phyloP scores from a whole-genome alignment of 1,140 invertebrate genomes.

The Campoletis sonorensis region DNA sequence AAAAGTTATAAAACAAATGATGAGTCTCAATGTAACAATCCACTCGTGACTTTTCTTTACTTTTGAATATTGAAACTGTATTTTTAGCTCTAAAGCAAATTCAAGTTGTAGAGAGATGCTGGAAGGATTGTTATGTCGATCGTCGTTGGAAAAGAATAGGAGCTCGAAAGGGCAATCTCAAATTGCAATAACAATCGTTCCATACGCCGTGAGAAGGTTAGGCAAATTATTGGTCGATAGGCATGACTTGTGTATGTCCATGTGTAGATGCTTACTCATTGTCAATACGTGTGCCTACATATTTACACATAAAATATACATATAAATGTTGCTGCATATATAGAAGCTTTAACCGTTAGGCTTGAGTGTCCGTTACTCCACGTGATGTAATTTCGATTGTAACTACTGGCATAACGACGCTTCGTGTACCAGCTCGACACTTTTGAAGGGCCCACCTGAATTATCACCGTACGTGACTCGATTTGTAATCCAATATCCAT shows the following conservation, averaged over 20 bases:
- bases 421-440: slow-evolving; percentile 11
- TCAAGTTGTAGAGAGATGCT: background rate
- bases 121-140: slow-evolving; percentile 6
- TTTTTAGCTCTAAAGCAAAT: background rate
- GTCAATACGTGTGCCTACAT: background rate
- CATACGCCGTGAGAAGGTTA: slow-evolving; percentile 36
- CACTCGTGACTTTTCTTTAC: too few relatives aligned
- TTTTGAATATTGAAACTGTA: background rate
- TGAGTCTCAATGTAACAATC: too few relatives aligned
- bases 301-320: background rate
- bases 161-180: slow-evolving; percentile 20
- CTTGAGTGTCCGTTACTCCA: slow-evolving; percentile 38
- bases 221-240: slow-evolving; percentile 39
- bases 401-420: slow-evolving; percentile 16
- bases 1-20: background rate
- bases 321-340: background rate
- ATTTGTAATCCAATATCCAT: background rate
- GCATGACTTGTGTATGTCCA: slow-evolving; percentile 33
- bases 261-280: slow-evolving; percentile 23
- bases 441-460: slow-evolving; percentile 21
- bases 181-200: slow-evolving; percentile 17
- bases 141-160: background rate
- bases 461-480: background rate
- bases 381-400: slow-evolving; percentile 50
- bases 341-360: slow-evolving; percentile 36